These are phyloP conservation scores for Nasonia longicornis DNA, from an alignment of 1,140 invertebrate species.

Conservation along the genomic window DNA sequence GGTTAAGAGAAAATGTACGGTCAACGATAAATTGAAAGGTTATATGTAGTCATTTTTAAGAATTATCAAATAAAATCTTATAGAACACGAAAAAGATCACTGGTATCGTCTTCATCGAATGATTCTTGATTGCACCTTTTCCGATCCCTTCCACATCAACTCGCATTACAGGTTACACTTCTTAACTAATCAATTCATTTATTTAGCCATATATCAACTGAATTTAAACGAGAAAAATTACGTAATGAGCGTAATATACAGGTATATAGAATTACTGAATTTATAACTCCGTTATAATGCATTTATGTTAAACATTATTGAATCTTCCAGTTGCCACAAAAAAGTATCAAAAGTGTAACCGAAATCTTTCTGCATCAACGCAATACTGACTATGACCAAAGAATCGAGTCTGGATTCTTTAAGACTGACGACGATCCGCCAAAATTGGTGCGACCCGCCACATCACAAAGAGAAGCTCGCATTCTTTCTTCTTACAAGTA, in stretches of 20 bases:
- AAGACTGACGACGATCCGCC: constrained; percentile 2
- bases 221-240: constrained; percentile 39
- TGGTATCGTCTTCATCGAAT: constrained; percentile 14
- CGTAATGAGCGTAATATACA: constrained; percentile 1
- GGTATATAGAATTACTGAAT: background rate
- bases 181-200: constrained; percentile 28
- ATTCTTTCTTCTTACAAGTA: constrained; percentile 47
- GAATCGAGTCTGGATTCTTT: background rate
- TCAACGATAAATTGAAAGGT: background rate
- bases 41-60: too few relatives aligned
- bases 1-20: background rate
- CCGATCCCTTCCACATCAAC: background rate
- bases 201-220: constrained; percentile 1
- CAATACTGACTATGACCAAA: constrained; percentile 20
- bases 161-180: constrained; percentile 30
- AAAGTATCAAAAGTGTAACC: background rate
- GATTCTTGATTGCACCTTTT: constrained; percentile 25
- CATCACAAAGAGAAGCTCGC: constrained; percentile 23
- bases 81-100: constrained; percentile 2
- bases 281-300: constrained; percentile 13
- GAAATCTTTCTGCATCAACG: background rate
- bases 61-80: too few relatives aligned
- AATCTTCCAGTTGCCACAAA: background rate
- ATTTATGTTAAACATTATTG: background rate
- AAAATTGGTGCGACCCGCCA: constrained; percentile 4